phyloP scores from a whole-genome alignment of 2,113 vertebrate genomes.

The Irena cyanogastra region DNA sequence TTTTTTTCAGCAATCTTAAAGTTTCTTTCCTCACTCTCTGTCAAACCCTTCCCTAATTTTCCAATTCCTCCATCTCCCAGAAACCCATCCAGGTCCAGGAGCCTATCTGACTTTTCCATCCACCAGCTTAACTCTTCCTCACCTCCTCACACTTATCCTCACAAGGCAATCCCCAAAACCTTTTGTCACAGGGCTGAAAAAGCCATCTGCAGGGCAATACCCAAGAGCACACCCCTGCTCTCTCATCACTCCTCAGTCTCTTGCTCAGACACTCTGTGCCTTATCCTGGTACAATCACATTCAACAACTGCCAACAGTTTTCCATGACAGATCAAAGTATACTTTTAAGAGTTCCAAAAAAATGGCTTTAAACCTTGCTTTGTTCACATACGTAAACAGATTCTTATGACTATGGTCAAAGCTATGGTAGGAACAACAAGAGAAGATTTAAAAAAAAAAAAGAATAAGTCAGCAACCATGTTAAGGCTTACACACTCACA shows the following conservation, averaged over 20 bases:
- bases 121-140: neutral
- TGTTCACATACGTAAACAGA: neutral
- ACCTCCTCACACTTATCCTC: neutral
- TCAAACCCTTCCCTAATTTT: neutral
- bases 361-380: neutral
- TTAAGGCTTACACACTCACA: neutral
- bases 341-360: neutral
- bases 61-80: neutral
- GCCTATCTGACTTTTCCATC: neutral
- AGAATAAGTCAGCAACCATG: neutral
- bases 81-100: neutral
- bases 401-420: neutral
- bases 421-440: neutral
- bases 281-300: neutral
- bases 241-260: neutral
- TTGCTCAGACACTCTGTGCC: neutral
- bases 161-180: neutral
- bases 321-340: neutral
- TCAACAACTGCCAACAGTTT: neutral
- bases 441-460: neutral
- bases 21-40: neutral
- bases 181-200: neutral
- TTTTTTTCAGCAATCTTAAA: neutral
- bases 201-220: neutral
- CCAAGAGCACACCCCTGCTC: accelerated